Evolutionary conservation across 2,888 invertebrate genomes (phyloP), one percentile per base, ranked within the genome.

Genomic region (Cyclophora albipunctata): DNA sequence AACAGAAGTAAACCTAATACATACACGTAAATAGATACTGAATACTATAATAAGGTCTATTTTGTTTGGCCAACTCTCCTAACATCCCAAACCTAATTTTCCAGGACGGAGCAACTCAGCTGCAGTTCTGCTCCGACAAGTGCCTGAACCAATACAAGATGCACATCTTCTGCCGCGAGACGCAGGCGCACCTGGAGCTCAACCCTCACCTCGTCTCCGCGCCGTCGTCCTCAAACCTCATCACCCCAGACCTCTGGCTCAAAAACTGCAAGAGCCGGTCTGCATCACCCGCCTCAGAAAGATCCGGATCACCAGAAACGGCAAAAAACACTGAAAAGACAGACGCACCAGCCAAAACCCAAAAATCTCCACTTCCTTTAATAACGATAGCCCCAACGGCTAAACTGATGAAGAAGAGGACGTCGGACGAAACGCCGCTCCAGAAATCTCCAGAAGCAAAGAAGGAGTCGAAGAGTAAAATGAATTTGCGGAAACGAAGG

Each of bases 141-240:
- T 98, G 97, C 73, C 90, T 97, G 61, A 97, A 97, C 75, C 97
- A 97, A 81, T 98, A 97, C 90, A 97, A 98, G 89, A 97, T 98
- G 97, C 96, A 97, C 79, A 96, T 97, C 59, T 98, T 98, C 84
- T 97, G 97, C 83, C 93, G 95, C 47, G 97, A 97, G 84, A 96
- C 97, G 3, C 94, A 96, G 75, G 96, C 97, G 4, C 97, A 97
- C 75, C 90, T 97, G 52, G 95, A 96, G 74, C 92, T 96, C 79
- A 93, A 93, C 75, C 94, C 95, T 1, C 94, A 95, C 75, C 81
- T 94, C 63, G 91, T 86, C 60, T 85, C 75, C 66, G 82, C 82
- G 47, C 71, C 89, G 4, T 84, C 89, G 20, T 71, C 88, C 34
- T 79, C 89, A 53, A 90, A 85, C 62, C 85, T 96, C 45, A 97